Base-by-base conservation (phyloP, 1,140 invertebrate genomes). In the Globodera ellingtonae region DNA sequence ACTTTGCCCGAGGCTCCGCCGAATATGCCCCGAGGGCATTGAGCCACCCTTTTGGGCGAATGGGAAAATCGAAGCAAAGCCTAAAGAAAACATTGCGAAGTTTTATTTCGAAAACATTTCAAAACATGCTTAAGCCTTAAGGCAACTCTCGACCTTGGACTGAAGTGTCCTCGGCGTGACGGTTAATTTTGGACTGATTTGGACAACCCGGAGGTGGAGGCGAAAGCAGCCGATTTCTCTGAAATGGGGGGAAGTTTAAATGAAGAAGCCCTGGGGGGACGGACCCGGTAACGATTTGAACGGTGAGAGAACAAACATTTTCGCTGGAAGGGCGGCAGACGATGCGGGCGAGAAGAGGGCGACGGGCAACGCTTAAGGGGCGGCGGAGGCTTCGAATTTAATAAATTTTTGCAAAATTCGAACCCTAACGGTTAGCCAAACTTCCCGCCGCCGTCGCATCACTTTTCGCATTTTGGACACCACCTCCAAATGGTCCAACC, bases 401-500 rank as follows among this genome's bases (percentile, higher is more conserved):
- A 72, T 72, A 44, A 50, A 24, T 73, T 73, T 73, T 72, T 35
- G 24, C 10, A 47, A 46, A 73, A 56, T 44, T 73, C 65, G 56
- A n/a, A 65, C 73, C 73, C 65, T 75, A 35, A 75, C 65, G 46
- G 73, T 75, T 15, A 75, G 56, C 73, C 56, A 75, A 24, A 35
- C 35, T 75, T 75, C 65, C 18, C 18, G 35, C 21, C 47, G 35
- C 65, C 44, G 56, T 75, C 65, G 50, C 47, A 75, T 50, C 56
- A 46, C 44, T 75, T 56, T 75, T 4, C 65, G 73, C 47, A 75
- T 62, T 75, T 75, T 75, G 7, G 48, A 44, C 44, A 75, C 73
- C 24, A 75, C 47, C 15, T 75, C 65, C 47, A 75, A 75, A 75
- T 75, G 73, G 65, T n/a, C 48, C 18, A 75, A 44, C 46, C 7